Evolutionary conservation across 2,888 invertebrate species (phyloP).

Genomic region (Caenorhabditis zanzibari): DNA sequence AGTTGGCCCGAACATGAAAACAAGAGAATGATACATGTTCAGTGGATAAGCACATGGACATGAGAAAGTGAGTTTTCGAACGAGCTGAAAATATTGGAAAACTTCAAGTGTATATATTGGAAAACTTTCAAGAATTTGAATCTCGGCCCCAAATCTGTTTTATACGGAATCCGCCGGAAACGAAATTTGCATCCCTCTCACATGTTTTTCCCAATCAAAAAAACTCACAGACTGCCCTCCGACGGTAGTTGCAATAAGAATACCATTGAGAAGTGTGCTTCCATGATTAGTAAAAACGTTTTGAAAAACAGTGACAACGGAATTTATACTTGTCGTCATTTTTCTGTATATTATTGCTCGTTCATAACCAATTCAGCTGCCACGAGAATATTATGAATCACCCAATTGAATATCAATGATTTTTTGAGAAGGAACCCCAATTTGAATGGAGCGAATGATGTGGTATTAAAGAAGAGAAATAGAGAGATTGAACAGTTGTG

Average conservation of each 20-base stretch:
- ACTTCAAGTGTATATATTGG: too few species aligned
- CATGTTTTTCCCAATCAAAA: neutral
- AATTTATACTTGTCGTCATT: conserved; percentile 72
- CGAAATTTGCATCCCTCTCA: neutral
- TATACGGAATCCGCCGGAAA: too few species aligned
- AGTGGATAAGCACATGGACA: conserved; percentile 81
- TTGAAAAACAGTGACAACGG: conserved; percentile 74
- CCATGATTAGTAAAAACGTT: conserved; percentile 79
- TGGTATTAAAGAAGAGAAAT: conserved; percentile 11
- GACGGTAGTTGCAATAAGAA: conserved; percentile 80
- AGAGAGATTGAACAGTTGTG: conserved; percentile 35
- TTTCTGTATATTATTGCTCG: conserved; percentile 5
- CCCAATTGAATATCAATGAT: conserved; percentile 45
- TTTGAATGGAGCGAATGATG: conserved; percentile 26
- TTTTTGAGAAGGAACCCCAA: conserved; percentile 14
- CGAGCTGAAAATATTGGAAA: conserved; percentile 67
- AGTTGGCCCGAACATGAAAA: conserved; percentile 76
- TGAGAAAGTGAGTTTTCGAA: conserved; percentile 77
- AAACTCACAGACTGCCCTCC: conserved; percentile 79
- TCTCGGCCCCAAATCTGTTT: too few species aligned
- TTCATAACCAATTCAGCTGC: conserved; percentile 4
- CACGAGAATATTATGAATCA: conserved; percentile 46
- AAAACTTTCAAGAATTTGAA: neutral
- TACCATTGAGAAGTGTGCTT: conserved; percentile 76
- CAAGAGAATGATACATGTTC: conserved; percentile 76